Conservation (phyloP, 2,888 invertebrate genomes). For the Pammene aurita region DNA sequence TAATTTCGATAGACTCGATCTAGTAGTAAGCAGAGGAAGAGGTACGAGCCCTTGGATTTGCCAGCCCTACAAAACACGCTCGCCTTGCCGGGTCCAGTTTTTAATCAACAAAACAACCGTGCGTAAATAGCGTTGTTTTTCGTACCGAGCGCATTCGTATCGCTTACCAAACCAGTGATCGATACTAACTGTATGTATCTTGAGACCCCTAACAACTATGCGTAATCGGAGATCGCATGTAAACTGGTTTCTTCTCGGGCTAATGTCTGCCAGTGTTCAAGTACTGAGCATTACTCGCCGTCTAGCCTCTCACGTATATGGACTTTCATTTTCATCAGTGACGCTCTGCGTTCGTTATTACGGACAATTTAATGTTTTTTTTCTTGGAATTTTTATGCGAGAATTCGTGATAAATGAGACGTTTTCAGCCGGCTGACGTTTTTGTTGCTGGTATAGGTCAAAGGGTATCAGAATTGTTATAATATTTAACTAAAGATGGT, state of each 20-base stretch:
- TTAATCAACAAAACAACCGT: constrained; percentile 35
- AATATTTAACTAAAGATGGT: no score
- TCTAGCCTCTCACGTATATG: constrained; percentile 26
- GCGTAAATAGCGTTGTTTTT: constrained; percentile 34
- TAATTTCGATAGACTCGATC: no score
- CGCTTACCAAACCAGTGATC: background rate
- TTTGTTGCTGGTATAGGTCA: constrained; percentile 14
- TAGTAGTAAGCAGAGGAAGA: background rate
- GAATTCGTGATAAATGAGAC: constrained; percentile 12
- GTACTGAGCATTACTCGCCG: background rate
- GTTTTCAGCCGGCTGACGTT: constrained; percentile 3
- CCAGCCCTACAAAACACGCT: constrained; percentile 34
- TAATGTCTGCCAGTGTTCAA: background rate
- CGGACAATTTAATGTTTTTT: constrained; percentile 8
- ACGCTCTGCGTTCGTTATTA: constrained; percentile 18
- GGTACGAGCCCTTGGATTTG: constrained; percentile 3
- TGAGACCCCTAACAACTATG: background rate
- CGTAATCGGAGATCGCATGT: background rate
- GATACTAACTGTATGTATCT: background rate
- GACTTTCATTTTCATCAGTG: constrained; percentile 30
- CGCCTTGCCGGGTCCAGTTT: constrained; percentile 38
- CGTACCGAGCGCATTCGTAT: background rate
- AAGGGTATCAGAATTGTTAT: constrained; percentile 36
- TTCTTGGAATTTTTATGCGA: constrained; percentile 10
- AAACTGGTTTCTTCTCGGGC: background rate